A percentile compares a stretch with the other conserved stretches of the same genome.
These are phyloP conservation scores for Galerucella nymphaeae DNA, from an alignment of 2,888 invertebrate genomes.

Conservation along the genomic window DNA sequence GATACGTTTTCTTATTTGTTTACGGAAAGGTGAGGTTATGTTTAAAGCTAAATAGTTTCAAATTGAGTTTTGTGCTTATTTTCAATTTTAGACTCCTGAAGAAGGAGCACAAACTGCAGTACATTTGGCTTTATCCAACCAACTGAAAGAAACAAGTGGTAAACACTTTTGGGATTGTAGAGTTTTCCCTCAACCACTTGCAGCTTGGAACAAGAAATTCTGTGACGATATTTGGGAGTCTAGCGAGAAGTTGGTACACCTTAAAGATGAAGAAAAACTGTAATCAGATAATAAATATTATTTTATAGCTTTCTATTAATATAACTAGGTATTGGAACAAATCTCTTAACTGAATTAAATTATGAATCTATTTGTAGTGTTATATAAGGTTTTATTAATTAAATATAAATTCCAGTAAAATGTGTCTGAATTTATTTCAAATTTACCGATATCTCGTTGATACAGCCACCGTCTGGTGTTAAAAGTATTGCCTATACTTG, in stretches of 20 bases:
- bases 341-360: not conserved
- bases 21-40: constrained; percentile 54
- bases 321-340: constrained; percentile 5
- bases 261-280: constrained; percentile 71
- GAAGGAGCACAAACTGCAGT: constrained; percentile 87
- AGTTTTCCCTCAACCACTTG: constrained; percentile 55
- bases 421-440: no score
- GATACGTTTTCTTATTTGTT: constrained; percentile 48
- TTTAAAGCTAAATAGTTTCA: no score
- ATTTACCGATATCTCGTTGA: no score
- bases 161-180: constrained; percentile 85
- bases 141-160: constrained; percentile 76
- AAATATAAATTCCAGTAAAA: no score
- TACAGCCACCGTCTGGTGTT: not conserved
- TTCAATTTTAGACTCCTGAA: constrained; percentile 70
- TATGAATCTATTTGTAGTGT: not conserved
- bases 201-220: constrained; percentile 62
- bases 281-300: constrained; percentile 25
- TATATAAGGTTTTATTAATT: no score
- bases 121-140: constrained; percentile 80
- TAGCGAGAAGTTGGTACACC: constrained; percentile 78
- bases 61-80: not conserved
- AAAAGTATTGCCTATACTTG: not conserved
- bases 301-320: not conserved
- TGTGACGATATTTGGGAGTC: constrained; percentile 86